A percentile compares a stretch with the other conserved stretches of the same genome.
Evolutionary conservation across 2,113 vertebrate species (phyloP).

Genomic region (Bolborhynchus lineola): DNA sequence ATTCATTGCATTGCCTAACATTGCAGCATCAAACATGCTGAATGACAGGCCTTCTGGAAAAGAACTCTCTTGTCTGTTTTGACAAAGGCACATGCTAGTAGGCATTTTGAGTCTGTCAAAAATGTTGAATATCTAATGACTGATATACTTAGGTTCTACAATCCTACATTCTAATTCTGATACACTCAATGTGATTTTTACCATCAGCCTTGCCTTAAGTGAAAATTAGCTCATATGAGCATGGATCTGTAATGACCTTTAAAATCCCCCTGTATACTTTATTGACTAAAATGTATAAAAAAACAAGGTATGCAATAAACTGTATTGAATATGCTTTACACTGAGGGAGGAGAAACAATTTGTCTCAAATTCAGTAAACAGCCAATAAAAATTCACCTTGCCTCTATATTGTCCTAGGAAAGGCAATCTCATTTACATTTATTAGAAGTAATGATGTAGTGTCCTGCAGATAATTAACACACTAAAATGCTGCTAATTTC

Average conservation of each 20-base stretch:
- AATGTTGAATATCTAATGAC: slow-evolving; percentile 22
- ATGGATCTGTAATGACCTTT: slow-evolving; percentile 61
- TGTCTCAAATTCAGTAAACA: slow-evolving; percentile 68
- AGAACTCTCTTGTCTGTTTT: not conserved
- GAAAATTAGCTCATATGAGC: slow-evolving; percentile 54
- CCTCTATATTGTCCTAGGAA: slow-evolving; percentile 77
- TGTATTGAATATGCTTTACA: slow-evolving; percentile 33
- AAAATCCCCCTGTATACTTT: not conserved
- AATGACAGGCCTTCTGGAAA: not conserved
- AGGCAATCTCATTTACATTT: slow-evolving; percentile 81
- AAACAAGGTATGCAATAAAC: slow-evolving; percentile 18
- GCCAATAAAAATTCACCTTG: slow-evolving; percentile 84
- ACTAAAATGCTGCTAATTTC: slow-evolving; percentile 90
- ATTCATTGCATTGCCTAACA: not conserved
- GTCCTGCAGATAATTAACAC: slow-evolving; percentile 86
- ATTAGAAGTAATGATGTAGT: slow-evolving; percentile 84
- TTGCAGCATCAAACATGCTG: not conserved
- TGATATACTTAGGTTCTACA: not conserved
- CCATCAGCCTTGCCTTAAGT: slow-evolving; percentile 25
- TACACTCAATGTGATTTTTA: slow-evolving; percentile 39
- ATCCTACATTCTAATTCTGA: not conserved
- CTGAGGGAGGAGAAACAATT: not conserved
- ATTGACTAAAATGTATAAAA: slow-evolving; percentile 51
- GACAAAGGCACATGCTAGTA: not conserved
- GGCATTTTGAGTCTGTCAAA: not conserved